Evolutionary conservation across 1,140 invertebrate species (phyloP).

Genomic region (Rhizoglyphus robini): DNA sequence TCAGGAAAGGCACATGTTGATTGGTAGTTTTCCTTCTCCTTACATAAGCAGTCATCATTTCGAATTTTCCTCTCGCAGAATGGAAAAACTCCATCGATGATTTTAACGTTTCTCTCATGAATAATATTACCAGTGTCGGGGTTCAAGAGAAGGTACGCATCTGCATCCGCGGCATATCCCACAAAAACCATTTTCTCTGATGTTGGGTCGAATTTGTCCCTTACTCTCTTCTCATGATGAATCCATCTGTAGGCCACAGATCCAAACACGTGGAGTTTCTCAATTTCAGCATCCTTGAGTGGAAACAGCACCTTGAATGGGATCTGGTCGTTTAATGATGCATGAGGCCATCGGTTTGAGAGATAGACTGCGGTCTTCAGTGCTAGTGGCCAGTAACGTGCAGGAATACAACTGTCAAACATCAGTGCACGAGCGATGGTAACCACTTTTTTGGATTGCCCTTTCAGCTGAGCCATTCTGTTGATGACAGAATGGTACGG

Average conservation of each 20-base stretch:
- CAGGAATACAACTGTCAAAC: neutral
- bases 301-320: neutral
- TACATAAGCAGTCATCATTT: no score
- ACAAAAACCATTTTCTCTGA: neutral
- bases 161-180: neutral
- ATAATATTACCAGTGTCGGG: neutral
- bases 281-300: neutral
- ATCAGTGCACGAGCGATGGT: conserved; percentile 20
- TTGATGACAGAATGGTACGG: conserved; percentile 31
- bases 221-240: neutral
- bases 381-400: neutral
- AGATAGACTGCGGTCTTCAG: neutral
- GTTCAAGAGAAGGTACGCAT: neutral
- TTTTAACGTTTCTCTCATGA: neutral
- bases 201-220: neutral
- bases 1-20: no score
- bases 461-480: conserved; percentile 34
- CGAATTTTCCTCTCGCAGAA: no score
- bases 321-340: neutral
- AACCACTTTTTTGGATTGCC: conserved; percentile 32
- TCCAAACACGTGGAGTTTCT: neutral
- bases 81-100: conserved; percentile 21
- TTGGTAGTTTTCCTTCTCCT: no score
- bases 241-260: neutral
- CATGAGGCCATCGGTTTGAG: neutral